Evolutionary conservation across 2,888 invertebrate genomes (phyloP).

Genomic region (Acheta domesticus): DNA sequence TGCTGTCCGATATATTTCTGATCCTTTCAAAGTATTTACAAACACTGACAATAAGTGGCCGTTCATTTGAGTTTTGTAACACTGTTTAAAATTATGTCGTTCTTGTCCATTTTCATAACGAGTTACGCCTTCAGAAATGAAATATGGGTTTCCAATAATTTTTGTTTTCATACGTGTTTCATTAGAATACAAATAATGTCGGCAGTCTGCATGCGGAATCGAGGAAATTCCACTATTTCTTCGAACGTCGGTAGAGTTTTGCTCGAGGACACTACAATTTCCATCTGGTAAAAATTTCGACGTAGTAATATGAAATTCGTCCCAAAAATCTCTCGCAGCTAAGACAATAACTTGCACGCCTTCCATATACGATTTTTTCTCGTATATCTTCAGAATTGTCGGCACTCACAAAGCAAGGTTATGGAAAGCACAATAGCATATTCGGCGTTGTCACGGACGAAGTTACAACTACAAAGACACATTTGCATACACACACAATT

Average conservation of each 20-base stretch:
- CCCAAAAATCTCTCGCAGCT: conserved; percentile 22
- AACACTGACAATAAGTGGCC: conserved; percentile 41
- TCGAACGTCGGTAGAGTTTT: neutral
- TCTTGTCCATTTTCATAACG: neutral
- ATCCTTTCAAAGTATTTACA: conserved; percentile 42
- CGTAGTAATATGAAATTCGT: neutral
- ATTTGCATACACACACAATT: no score
- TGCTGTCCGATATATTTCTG: conserved; percentile 40
- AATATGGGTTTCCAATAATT: neutral
- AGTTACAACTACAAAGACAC: no score
- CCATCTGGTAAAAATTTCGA: neutral
- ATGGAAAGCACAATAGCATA: no score
- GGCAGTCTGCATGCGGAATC: neutral
- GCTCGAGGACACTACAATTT: neutral
- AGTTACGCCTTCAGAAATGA: no score
- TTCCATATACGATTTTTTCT: neutral
- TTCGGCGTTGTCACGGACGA: no score
- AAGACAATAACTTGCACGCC: conserved; percentile 4
- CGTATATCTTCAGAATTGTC: neutral
- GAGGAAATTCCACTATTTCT: no score
- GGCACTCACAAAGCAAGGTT: no score
- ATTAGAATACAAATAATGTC: neutral
- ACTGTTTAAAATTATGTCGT: neutral
- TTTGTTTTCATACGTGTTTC: neutral
- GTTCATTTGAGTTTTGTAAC: conserved; percentile 40